phyloP scores from a whole-genome alignment of 2,888 invertebrate species.

The Arctia plantaginis region DNA sequence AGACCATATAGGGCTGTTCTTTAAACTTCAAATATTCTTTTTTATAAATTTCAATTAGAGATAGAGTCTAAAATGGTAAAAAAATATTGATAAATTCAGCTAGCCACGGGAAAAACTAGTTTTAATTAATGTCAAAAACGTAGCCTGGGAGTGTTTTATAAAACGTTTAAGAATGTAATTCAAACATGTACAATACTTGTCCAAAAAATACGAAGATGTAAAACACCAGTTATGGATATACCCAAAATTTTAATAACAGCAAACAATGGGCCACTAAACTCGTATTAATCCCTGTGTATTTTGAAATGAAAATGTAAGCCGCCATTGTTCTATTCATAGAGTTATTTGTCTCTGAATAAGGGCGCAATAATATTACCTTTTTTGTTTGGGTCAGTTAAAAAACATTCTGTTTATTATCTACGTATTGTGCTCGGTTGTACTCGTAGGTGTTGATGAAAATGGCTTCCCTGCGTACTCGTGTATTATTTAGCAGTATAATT shows the following conservation, averaged over 20 bases:
- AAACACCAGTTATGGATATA: slow-evolving; percentile 32
- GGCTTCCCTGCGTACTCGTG: background rate
- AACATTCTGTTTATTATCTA: background rate
- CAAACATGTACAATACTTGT: background rate
- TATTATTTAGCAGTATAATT: no score
- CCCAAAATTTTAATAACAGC: slow-evolving; percentile 37
- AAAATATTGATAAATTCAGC: background rate
- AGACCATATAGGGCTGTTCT: no score
- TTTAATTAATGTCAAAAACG: no score
- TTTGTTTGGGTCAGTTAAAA: background rate
- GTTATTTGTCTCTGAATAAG: slow-evolving; percentile 16
- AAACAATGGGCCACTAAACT: slow-evolving; percentile 40
- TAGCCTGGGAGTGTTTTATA: no score
- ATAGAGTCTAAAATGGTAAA: background rate
- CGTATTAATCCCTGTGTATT: slow-evolving; percentile 33
- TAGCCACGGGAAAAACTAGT: background rate
- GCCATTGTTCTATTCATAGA: slow-evolving; percentile 16
- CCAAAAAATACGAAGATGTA: background rate
- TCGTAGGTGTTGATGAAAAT: no score
- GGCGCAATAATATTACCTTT: slow-evolving; percentile 3
- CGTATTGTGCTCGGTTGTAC: no score
- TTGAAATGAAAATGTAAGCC: slow-evolving; percentile 31
- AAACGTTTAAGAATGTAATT: background rate
- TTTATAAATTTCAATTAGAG: background rate
- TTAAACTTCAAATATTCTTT: background rate